These are phyloP conservation scores for Prochilodus magdalenae DNA, from an alignment of 2,113 vertebrate genomes.

Conservation along the genomic window DNA sequence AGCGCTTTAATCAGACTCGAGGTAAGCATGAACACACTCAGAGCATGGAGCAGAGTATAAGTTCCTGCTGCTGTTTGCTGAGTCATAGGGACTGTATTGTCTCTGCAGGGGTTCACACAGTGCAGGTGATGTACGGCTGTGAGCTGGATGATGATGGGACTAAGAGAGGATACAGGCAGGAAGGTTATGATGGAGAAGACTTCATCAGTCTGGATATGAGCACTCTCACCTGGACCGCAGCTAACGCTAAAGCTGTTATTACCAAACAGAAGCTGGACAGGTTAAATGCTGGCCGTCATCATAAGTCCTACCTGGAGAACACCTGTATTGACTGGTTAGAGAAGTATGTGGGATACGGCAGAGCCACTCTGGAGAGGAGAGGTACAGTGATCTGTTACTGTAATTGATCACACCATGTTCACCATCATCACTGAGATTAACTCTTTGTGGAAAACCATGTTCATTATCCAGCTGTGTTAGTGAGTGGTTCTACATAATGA, in stretches of 20 bases:
- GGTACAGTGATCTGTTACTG: conserved; percentile 13
- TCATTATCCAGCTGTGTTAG: no score
- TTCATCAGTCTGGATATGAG: conserved; percentile 18
- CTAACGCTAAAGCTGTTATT: background rate
- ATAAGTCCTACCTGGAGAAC: conserved; percentile 1
- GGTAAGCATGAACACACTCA: no score
- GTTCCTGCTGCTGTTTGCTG: no score
- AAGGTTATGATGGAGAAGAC: conserved; percentile 19
- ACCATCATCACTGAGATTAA: background rate
- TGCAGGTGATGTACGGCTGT: background rate
- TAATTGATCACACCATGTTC: background rate
- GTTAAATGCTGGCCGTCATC: rapidly evolving
- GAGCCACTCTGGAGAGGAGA: conserved; percentile 4
- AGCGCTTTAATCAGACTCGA: no score
- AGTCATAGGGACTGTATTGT: no score
- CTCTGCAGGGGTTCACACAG: background rate
- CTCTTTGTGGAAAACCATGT: background rate
- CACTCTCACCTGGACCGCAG: background rate
- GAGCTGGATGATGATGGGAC: background rate
- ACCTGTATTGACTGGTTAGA: background rate
- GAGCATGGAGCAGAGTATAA: no score
- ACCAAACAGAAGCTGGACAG: background rate
- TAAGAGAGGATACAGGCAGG: background rate
- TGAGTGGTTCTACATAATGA: background rate
- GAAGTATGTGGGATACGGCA: conserved; percentile 1